phyloP scores from a whole-genome alignment of 2,113 vertebrate genomes.

The Amia ocellicauda region DNA sequence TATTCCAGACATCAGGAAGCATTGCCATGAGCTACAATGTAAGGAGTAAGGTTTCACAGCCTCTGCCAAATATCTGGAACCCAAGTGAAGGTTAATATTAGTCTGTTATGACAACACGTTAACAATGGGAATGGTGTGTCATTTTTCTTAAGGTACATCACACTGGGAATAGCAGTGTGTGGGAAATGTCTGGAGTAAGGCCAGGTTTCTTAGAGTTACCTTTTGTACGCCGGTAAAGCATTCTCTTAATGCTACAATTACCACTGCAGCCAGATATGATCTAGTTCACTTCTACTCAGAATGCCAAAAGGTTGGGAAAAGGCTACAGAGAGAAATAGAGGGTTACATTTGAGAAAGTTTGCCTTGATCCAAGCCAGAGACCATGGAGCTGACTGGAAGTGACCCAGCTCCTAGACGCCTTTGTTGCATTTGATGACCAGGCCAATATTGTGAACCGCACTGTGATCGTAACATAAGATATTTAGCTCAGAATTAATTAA shows the following conservation, averaged over 20 bases:
- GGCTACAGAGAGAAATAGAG: not conserved
- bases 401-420: not conserved
- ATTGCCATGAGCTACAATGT: no score
- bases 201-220: not conserved
- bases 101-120: no score
- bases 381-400: not conserved
- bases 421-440: not conserved
- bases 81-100: no score
- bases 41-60: no score
- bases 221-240: not conserved
- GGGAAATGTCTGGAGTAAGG: no score
- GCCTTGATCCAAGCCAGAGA: not conserved
- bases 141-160: no score
- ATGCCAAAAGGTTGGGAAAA: not conserved
- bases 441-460: not conserved
- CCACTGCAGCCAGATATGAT: constrained; percentile 13
- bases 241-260: not conserved
- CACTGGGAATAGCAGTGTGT: no score
- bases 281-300: not conserved
- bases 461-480: not conserved
- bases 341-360: not conserved
- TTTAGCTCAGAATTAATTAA: not conserved
- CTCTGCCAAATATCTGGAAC: no score
- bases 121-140: no score
- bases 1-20: no score